A percentile compares a stretch with the other conserved stretches of the same genome.
phyloP scores from a whole-genome alignment of 1,140 invertebrate species.

The Oreohelix idahoensis region DNA sequence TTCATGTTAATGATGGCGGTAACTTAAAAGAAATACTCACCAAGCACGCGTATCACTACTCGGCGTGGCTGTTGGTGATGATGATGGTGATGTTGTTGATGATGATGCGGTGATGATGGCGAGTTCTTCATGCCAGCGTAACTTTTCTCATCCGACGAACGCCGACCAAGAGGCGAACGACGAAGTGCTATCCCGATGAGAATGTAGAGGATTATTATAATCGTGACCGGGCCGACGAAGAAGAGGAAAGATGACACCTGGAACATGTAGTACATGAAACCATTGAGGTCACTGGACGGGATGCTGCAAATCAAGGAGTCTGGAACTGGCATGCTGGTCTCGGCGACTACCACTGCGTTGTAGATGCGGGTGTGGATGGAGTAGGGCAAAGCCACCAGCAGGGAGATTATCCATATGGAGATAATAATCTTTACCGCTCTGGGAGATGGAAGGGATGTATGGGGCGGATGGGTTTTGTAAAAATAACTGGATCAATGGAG shows the following conservation, averaged over 20 bases:
- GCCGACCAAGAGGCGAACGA: constrained; percentile 56
- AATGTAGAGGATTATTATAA: constrained; percentile 73
- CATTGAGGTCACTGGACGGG: constrained; percentile 50
- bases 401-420: constrained; percentile 84
- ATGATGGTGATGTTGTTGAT: neutral
- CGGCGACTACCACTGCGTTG: constrained; percentile 53
- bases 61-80: constrained; percentile 51
- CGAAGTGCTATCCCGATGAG: constrained; percentile 71
- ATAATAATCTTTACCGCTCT: constrained; percentile 85
- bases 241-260: constrained; percentile 71
- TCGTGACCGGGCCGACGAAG: constrained; percentile 71
- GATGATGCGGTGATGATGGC: constrained; percentile 1
- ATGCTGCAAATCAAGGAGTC: constrained; percentile 70
- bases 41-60: constrained; percentile 62
- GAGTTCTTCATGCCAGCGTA: neutral
- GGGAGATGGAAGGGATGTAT: constrained; percentile 61
- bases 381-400: constrained; percentile 84
- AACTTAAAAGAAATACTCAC: constrained; percentile 45
- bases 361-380: constrained; percentile 65
- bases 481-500: no score
- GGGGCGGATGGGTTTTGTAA: neutral
- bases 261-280: constrained; percentile 62
- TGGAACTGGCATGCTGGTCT: constrained; percentile 51
- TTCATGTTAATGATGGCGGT: no score
- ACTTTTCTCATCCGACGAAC: constrained; percentile 47